Evolutionary conservation across 2,113 vertebrate species (phyloP), one percentile per base, ranked within the genome.

Genomic region (Upupa epops): DNA sequence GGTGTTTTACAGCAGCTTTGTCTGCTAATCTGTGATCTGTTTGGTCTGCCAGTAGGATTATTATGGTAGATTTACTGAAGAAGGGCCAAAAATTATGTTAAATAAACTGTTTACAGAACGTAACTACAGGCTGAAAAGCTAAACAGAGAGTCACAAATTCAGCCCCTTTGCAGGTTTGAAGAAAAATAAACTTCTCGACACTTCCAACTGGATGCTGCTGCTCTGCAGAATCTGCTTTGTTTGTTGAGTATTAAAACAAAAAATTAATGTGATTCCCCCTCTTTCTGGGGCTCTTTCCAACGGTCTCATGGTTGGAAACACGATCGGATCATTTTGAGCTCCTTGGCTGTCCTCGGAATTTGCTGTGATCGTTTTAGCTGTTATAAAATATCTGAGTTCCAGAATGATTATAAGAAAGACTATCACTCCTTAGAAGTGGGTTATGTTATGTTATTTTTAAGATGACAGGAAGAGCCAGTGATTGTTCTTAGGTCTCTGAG

Each of bases 31-130:
- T 97, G 97, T 78, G 91, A 96, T 97, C 97, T 98, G 97, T 97
- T 98, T 98, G 98, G 97, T 98, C 98, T 98, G 97, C 97, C 97
- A 98, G 97, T 95, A 97, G 97, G 97, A 98, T 98, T 97, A 98
- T 98, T 97, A 89, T 92, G 97, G 97, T 97, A 96, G 96, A 95
- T 97, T 98, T 98, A 98, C 97, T 97, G 97, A 98, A 97, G 91
- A 94, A 94, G 95, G 96, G 97, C 97, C 97, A 98, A 97, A 97
- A 97, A 98, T 88, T 96, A 96, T 96, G 96, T 98, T 97, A 97
- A 98, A 93, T 98, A 98, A 98, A 98, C 96, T 97, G 98, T 98
- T 98, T 98, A 98, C 97, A 94, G 93, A 95, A 96, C 93, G 96
- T 94, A 98, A 97, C 97, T 97, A 86, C 96, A 97, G 97, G 97